phyloP scores from a whole-genome alignment of 2,888 invertebrate genomes.

The Fissipunctia ypsillon region DNA sequence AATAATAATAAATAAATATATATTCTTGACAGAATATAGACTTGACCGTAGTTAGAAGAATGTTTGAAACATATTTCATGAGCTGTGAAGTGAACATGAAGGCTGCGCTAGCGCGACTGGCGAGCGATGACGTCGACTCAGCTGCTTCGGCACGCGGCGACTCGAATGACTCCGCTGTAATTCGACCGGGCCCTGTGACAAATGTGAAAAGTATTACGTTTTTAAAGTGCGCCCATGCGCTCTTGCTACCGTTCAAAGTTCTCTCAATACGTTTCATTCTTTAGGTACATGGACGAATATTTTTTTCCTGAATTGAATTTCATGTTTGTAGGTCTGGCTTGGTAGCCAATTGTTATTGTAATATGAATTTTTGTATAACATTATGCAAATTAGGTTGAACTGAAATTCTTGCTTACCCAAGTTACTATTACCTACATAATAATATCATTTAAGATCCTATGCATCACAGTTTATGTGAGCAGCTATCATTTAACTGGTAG shows the following conservation, averaged over 20 bases:
- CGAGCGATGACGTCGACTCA: slow-evolving; percentile 76
- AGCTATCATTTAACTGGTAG: not conserved
- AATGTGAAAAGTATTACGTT: slow-evolving; percentile 84
- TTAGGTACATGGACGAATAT: slow-evolving; percentile 21
- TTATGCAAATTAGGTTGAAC: slow-evolving; percentile 1
- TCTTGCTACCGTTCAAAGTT: slow-evolving; percentile 59
- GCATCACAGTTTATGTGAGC: not conserved
- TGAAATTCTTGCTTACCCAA: not conserved
- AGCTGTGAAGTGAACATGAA: slow-evolving; percentile 59
- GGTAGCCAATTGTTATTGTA: slow-evolving; percentile 17
- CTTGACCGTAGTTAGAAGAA: slow-evolving; percentile 51
- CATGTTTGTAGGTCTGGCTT: slow-evolving; percentile 20
- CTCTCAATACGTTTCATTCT: slow-evolving; percentile 43
- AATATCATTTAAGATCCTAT: not conserved
- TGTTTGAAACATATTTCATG: slow-evolving; percentile 65
- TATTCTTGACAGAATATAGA: slow-evolving; percentile 13
- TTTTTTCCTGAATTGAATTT: slow-evolving; percentile 33
- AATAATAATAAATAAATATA: not conserved
- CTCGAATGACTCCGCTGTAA: slow-evolving; percentile 84
- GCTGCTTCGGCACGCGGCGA: slow-evolving; percentile 79
- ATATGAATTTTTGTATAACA: not conserved
- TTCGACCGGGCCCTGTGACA: slow-evolving; percentile 82
- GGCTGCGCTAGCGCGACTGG: slow-evolving; percentile 62
- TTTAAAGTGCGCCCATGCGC: slow-evolving; percentile 71
- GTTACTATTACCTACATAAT: not conserved